Base-by-base conservation (phyloP, 2,113 vertebrate species). In the Noturus placidus region DNA sequence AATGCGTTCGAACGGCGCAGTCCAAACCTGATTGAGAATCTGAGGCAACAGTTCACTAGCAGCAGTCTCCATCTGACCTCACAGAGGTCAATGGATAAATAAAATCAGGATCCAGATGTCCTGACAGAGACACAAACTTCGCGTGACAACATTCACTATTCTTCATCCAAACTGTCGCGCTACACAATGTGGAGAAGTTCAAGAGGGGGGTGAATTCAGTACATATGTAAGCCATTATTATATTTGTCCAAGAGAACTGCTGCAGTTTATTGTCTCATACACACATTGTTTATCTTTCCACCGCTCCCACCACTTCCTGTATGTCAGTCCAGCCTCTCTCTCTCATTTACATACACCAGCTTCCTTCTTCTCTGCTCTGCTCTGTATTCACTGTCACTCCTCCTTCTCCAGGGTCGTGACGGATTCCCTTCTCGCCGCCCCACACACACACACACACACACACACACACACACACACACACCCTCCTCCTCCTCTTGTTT, bases 401-500 rank as follows among this genome's bases (percentile, higher is more conserved):
- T 67, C 59, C 59, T 59, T 50, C 59, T 38, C 33, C 19, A 61
- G 7, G 1, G 54, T 35, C 17, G 9, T 27, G 33, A 59, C 5
- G 54, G 20, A 27, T 81, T 59, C 4, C 54, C 76, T n/a, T 30
- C 46, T 30, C 30, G 25, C 13, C 27, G 56, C 25, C 9, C 27
- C 70, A 77, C 74, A 30, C 76, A 54, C 76, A 30, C 46, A n/a
- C 76, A 50, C 4, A 30, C 2, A 87, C 42, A 78, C 46, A 78
- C 14, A 78, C 13, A 78, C 76, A 78, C 74, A 52, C 74, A 46
- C 46, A n/a, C 76, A 52, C 1, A 30, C 6, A 87, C 56, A 11
- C 42, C 72, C 77, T 25, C 86, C 90, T 89, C 72, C 77, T 25
- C 86, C 90, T 89, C 87, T 90, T 86, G 88, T 92, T 84, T 92